Evolutionary conservation across 2,888 invertebrate genomes (phyloP).

Genomic region (Tryphoninae sp.): DNA sequence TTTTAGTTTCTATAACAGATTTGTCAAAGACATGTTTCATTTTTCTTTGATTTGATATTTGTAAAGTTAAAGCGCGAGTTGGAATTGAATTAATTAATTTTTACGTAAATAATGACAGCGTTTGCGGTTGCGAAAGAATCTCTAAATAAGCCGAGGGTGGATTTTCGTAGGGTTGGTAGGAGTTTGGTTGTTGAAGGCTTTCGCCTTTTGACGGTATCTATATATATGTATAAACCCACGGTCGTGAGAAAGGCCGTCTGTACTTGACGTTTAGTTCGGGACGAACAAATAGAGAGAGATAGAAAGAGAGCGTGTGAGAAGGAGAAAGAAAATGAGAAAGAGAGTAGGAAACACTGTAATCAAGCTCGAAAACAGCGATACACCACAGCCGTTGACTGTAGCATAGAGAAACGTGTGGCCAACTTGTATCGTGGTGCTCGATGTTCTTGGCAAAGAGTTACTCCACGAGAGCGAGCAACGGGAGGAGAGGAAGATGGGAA

Average conservation of each 20-base stretch:
- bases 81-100: not conserved
- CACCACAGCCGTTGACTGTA: slow-evolving; percentile 44
- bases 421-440: slow-evolving; percentile 49
- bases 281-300: slow-evolving; percentile 20
- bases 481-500: slow-evolving; percentile 13
- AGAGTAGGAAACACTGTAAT: slow-evolving; percentile 70
- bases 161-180: not conserved
- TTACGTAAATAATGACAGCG: not conserved
- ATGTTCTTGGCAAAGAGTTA: slow-evolving; percentile 58
- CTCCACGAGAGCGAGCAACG: slow-evolving; percentile 25
- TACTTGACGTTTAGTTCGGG: slow-evolving; percentile 17
- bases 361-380: slow-evolving; percentile 70
- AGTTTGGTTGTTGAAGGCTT: not conserved
- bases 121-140: not conserved
- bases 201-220: slow-evolving; percentile 11
- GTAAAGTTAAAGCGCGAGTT: no score
- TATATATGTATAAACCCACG: not conserved
- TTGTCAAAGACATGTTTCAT: no score
- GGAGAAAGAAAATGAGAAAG: slow-evolving; percentile 50
- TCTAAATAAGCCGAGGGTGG: not conserved
- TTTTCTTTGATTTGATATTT: no score
- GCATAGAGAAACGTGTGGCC: slow-evolving; percentile 67
- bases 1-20: no score
- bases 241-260: slow-evolving; percentile 8
- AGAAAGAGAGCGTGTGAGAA: slow-evolving; percentile 46